Conservation (phyloP, 2,113 vertebrate genomes). For the Apodemus sylvaticus region DNA sequence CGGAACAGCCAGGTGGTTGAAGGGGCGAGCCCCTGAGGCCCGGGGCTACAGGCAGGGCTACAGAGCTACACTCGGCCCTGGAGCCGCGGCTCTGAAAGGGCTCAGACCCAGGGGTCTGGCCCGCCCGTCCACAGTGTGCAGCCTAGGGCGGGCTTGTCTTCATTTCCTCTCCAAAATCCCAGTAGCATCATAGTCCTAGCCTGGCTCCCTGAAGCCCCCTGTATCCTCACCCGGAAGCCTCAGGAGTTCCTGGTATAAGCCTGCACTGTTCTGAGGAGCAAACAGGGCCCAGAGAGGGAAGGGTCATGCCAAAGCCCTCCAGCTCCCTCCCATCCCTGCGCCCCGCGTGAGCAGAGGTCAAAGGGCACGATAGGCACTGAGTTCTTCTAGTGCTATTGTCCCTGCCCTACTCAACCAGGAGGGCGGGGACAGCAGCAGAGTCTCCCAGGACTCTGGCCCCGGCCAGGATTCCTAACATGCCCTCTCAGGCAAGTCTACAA, state of each 20-base stretch:
- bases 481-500: background rate
- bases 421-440: background rate
- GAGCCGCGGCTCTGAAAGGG: background rate
- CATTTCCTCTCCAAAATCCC: background rate
- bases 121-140: background rate
- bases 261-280: background rate
- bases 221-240: background rate
- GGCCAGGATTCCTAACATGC: background rate
- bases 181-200: background rate
- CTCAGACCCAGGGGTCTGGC: background rate
- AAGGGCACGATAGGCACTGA: background rate
- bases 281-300: background rate
- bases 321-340: background rate
- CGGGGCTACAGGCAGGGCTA: too few relatives aligned
- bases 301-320: background rate
- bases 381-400: too few relatives aligned
- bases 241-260: background rate
- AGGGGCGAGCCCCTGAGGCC: background rate
- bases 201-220: background rate
- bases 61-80: background rate
- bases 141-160: background rate
- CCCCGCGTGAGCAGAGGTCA: background rate
- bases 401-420: accelerated
- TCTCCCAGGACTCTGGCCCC: background rate
- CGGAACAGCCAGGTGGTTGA: background rate